These are phyloP conservation scores for Saccostrea cuccullata DNA, from an alignment of 1,140 invertebrate genomes.

Conservation along the genomic window DNA sequence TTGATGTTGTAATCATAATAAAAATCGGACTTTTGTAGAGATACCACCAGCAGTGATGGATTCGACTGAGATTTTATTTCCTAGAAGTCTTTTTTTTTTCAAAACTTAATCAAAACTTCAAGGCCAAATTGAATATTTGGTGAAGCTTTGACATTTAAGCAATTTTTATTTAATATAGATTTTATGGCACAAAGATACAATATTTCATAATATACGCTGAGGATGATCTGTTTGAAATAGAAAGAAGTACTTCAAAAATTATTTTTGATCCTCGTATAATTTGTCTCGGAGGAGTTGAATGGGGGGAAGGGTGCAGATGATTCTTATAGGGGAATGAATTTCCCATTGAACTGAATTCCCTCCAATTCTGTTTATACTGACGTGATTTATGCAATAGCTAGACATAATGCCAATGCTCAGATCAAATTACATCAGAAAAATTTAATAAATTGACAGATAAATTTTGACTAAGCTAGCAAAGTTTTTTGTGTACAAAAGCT, in stretches of 20 bases:
- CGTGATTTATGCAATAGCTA: constrained; percentile 6
- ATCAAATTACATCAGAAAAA: neutral
- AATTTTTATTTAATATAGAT: constrained; percentile 24
- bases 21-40: neutral
- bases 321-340: neutral
- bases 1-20: constrained; percentile 15
- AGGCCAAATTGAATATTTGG: neutral
- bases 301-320: neutral
- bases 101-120: constrained; percentile 20
- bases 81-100: neutral
- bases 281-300: neutral
- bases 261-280: constrained; percentile 1
- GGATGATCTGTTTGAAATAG: constrained; percentile 2
- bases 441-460: neutral
- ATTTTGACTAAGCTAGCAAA: neutral
- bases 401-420: neutral
- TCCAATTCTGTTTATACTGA: neutral
- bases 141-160: constrained; percentile 6
- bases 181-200: neutral
- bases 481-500: neutral
- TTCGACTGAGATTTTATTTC: constrained; percentile 28
- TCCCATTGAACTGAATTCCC: constrained; percentile 1
- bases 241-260: neutral
- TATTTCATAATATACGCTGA: neutral
- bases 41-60: constrained; percentile 9